These are phyloP conservation scores for Myrmecophaga tridactyla DNA, from an alignment of 2,113 vertebrate species.

Conservation along the genomic window DNA sequence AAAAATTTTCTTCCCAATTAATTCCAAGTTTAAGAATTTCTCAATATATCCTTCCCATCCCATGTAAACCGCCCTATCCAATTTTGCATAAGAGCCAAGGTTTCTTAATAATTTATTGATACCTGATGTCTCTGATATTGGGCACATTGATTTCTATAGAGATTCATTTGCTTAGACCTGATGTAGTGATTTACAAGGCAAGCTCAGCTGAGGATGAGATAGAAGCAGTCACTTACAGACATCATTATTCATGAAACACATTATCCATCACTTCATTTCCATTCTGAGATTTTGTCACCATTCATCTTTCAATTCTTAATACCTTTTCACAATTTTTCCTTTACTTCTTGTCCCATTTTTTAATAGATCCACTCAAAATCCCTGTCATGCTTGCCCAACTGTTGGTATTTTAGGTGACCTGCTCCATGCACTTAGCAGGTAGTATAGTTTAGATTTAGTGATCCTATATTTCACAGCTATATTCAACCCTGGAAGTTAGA, in stretches of 20 bases:
- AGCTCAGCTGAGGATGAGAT: not conserved
- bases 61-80: not conserved
- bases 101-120: not conserved
- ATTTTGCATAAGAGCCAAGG: not conserved
- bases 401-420: conserved; percentile 8
- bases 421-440: not conserved
- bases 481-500: not conserved
- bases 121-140: not conserved
- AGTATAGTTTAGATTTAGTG: not conserved
- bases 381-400: not conserved
- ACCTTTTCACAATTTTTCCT: not conserved
- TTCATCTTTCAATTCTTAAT: not conserved
- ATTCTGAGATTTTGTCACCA: not conserved
- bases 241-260: not conserved
- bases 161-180: not conserved
- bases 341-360: conserved; percentile 21
- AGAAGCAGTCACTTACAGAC: not conserved
- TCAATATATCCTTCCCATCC: not conserved
- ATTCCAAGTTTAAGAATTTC: not conserved
- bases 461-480: not conserved
- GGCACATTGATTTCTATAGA: not conserved
- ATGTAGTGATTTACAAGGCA: not conserved
- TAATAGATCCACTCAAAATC: conserved; percentile 31
- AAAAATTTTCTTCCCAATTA: not conserved
- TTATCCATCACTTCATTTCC: not conserved